phyloP scores from a whole-genome alignment of 2,113 vertebrate genomes.

The Salvelinus namaycush region DNA sequence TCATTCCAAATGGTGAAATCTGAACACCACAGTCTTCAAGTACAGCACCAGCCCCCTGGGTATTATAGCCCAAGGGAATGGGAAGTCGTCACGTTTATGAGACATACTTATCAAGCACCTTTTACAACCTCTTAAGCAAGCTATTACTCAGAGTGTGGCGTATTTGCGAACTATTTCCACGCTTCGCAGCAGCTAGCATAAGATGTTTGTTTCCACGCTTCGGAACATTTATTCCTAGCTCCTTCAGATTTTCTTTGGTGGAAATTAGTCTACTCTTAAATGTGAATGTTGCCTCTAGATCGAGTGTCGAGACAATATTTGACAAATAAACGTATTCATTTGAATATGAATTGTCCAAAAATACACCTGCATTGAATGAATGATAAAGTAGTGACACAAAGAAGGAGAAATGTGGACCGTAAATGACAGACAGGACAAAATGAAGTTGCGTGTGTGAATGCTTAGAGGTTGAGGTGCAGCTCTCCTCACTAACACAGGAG shows the following conservation, averaged over 20 bases:
- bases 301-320: too few relatives aligned
- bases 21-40: background rate
- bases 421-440: background rate
- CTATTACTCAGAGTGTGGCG: background rate
- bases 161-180: conserved; percentile 19
- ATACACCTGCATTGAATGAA: background rate
- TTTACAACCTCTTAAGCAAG: conserved; percentile 22
- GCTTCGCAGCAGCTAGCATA: background rate
- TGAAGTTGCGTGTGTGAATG: background rate
- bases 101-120: background rate
- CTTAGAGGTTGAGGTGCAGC: conserved; percentile 32
- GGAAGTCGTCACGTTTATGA: conserved; percentile 22
- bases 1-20: background rate
- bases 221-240: too few relatives aligned
- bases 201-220: background rate
- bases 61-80: conserved; percentile 9
- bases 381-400: background rate
- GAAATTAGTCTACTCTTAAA: background rate
- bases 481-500: conserved; percentile 47
- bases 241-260: background rate
- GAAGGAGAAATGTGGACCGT: background rate
- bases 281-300: background rate
- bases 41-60: background rate
- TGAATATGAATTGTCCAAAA: background rate
- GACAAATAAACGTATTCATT: background rate